phyloP scores from a whole-genome alignment of 2,113 vertebrate genomes.

The Poeciliopsis prolifica region DNA sequence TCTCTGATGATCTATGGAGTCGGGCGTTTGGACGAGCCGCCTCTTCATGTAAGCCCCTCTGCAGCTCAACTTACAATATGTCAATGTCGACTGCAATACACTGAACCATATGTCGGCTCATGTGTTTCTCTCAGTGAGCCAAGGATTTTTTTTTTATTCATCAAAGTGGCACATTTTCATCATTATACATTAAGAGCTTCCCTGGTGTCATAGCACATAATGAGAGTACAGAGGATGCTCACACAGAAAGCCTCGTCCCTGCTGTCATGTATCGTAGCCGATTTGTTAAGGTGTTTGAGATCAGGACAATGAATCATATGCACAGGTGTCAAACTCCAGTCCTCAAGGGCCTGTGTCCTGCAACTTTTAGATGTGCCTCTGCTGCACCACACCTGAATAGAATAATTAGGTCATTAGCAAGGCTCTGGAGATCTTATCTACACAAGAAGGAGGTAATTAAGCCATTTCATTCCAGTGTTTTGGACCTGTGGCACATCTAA shows the following conservation, averaged over 20 bases:
- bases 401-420: too few species aligned
- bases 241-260: conserved; percentile 40
- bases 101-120: conserved; percentile 72
- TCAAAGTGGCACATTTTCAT: conserved; percentile 67
- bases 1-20: conserved; percentile 72
- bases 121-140: conserved; percentile 49
- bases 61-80: conserved; percentile 63
- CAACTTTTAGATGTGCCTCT: too few species aligned
- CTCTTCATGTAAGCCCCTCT: conserved; percentile 65
- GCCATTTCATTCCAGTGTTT: too few species aligned
- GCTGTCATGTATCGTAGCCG: conserved; percentile 22
- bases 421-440: too few species aligned
- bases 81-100: conserved; percentile 71
- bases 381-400: too few species aligned
- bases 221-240: conserved; percentile 37
- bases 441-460: too few species aligned
- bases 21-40: conserved; percentile 59
- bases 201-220: conserved; percentile 59
- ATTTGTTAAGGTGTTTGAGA: conserved; percentile 27
- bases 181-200: conserved; percentile 65
- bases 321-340: too few species aligned
- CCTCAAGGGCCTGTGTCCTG: too few species aligned
- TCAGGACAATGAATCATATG: conserved; percentile 30
- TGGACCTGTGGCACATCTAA: too few species aligned
- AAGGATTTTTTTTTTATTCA: conserved; percentile 43